Percentiles rank a stretch among this genome's conserved stretches.
These are phyloP conservation scores for Pogoniulus pusillus DNA, from an alignment of 2,797 vertebrate species.

Conservation along the genomic window DNA sequence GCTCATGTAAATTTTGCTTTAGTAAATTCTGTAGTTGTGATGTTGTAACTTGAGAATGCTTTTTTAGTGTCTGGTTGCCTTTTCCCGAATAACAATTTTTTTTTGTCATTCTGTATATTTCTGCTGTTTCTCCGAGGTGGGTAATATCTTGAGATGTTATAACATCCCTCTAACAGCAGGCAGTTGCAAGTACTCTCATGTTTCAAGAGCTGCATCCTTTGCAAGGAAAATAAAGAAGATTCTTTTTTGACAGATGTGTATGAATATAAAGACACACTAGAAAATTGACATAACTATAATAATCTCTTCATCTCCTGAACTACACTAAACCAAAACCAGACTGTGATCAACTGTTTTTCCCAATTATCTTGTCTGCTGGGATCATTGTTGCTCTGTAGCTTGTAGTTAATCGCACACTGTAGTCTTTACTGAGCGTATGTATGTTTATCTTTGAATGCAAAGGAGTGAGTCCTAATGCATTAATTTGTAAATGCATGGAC, in stretches of 20 bases:
- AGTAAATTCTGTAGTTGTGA: background rate
- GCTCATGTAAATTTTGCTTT: background rate
- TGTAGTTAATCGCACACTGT: background rate
- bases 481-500: constrained; percentile 11
- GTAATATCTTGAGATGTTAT: constrained; percentile 80
- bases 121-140: constrained; percentile 77
- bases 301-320: constrained; percentile 27
- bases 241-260: constrained; percentile 38
- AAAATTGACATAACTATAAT: constrained; percentile 25
- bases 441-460: background rate
- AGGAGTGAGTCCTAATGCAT: background rate
- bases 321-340: constrained; percentile 29
- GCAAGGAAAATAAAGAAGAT: constrained; percentile 71
- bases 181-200: constrained; percentile 77
- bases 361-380: constrained; percentile 8
- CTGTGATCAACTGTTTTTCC: constrained; percentile 22
- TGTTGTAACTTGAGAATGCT: background rate
- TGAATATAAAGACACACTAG: constrained; percentile 25
- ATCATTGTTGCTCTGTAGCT: background rate
- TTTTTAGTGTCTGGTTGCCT: background rate
- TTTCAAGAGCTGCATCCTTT: constrained; percentile 76
- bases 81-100: constrained; percentile 1
- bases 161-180: constrained; percentile 72
- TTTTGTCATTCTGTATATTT: constrained; percentile 70
- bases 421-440: background rate